phyloP scores from a whole-genome alignment of 92 coral and sea anemone species.

The Zoanthus sociatus region DNA sequence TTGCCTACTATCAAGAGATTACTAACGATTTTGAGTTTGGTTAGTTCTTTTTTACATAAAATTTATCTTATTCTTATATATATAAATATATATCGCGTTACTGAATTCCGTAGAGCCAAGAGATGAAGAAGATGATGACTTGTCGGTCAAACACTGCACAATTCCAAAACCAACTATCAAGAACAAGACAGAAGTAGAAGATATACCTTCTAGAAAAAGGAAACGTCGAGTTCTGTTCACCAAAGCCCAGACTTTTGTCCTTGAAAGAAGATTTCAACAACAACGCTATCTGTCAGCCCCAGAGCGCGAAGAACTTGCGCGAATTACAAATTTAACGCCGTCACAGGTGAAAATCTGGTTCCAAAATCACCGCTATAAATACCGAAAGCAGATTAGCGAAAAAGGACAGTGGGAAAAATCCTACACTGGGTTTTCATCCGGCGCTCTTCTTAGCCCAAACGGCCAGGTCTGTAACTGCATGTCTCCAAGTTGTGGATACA shows the following conservation, averaged over 20 bases:
- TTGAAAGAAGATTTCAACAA: slow-evolving; percentile 93
- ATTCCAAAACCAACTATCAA: slow-evolving; percentile 23
- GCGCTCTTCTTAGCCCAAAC: slow-evolving; percentile 76
- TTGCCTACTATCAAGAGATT: too few relatives aligned
- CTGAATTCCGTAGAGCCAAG: slow-evolving; percentile 11
- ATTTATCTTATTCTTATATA: neutral
- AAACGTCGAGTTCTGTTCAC: slow-evolving; percentile 94
- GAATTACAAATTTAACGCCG: slow-evolving; percentile 94
- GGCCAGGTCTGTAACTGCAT: slow-evolving; percentile 92
- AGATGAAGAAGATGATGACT: slow-evolving; percentile 4
- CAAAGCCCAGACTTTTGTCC: slow-evolving; percentile 97
- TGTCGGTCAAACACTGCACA: slow-evolving; percentile 42
- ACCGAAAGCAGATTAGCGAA: slow-evolving; percentile 95
- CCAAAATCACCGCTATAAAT: slow-evolving; percentile 98
- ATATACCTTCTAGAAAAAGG: slow-evolving; percentile 72
- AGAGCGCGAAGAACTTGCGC: slow-evolving; percentile 96
- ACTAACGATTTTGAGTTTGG: neutral
- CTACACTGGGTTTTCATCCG: slow-evolving; percentile 68
- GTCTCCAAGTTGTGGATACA: slow-evolving; percentile 80
- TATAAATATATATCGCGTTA: neutral
- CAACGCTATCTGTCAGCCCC: slow-evolving; percentile 98
- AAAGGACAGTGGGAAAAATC: slow-evolving; percentile 95
- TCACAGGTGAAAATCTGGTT: slow-evolving; percentile 99
- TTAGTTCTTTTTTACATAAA: neutral
- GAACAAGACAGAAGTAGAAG: slow-evolving; percentile 53